A percentile compares a stretch with the other conserved stretches of the same genome.
phyloP scores from a whole-genome alignment of 2,797 vertebrate species.

The Gallinago nigripennis region DNA sequence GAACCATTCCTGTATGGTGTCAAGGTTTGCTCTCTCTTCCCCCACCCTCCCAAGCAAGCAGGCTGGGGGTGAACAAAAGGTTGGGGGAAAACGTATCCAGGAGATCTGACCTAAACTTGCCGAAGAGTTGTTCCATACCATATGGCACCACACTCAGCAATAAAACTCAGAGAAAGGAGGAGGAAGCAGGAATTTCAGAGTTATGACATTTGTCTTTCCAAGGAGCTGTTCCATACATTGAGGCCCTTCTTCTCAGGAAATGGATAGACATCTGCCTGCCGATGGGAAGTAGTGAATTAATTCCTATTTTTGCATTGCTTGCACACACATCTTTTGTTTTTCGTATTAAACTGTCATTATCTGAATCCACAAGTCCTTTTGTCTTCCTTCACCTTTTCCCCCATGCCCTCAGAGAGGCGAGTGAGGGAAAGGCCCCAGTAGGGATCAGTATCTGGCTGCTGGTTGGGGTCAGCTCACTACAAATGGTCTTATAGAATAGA shows the following conservation, averaged over 20 bases:
- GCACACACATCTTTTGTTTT: not conserved
- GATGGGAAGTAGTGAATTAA: not conserved
- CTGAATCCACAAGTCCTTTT: fast-evolving
- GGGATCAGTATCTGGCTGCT: not conserved
- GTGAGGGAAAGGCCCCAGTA: not conserved
- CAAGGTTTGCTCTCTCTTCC: not conserved
- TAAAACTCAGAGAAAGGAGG: not conserved
- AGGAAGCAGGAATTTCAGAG: not conserved
- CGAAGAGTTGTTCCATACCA: not conserved
- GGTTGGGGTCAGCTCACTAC: not conserved
- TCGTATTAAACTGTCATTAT: not conserved
- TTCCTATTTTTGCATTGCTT: not conserved
- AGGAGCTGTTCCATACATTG: not conserved
- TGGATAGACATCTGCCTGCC: not conserved
- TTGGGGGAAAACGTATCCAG: not conserved
- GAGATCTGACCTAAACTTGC: not conserved
- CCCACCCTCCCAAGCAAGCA: not conserved
- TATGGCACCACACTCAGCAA: not conserved
- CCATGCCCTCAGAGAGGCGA: not conserved
- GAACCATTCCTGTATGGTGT: not conserved
- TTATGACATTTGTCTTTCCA: not conserved
- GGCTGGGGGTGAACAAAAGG: not conserved
- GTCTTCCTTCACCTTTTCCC: not conserved
- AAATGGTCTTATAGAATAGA: not conserved
- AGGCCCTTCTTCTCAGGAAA: not conserved